Conservation (phyloP, 37 sponge, comb jelly and placozoan genomes). For the Oopsacas minuta region DNA sequence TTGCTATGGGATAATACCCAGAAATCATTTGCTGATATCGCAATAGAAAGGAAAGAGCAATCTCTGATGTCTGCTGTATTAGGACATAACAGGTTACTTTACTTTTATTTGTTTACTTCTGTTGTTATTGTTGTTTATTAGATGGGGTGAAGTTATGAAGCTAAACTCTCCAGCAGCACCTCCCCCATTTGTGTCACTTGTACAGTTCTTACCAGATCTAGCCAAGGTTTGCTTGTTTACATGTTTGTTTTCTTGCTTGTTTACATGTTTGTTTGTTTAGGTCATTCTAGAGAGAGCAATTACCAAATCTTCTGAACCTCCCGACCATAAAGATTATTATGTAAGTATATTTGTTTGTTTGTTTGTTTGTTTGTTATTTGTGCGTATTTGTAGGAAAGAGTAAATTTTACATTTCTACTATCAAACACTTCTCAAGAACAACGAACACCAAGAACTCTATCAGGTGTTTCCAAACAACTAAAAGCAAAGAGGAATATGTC, state of each 20-base stretch:
- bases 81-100: neutral
- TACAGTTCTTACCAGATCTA: neutral
- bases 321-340: neutral
- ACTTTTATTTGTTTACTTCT: neutral
- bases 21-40: neutral
- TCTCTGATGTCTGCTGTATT: neutral
- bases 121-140: neutral
- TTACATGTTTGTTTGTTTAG: neutral
- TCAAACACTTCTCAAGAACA: too few relatives aligned
- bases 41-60: neutral
- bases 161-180: neutral
- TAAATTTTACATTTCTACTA: neutral
- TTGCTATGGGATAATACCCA: neutral
- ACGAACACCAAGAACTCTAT: too few relatives aligned
- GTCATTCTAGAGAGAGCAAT: neutral
- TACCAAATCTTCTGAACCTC: neutral
- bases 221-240: neutral
- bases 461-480: too few relatives aligned
- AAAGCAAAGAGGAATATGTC: too few relatives aligned
- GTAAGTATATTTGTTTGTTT: neutral
- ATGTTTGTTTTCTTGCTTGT: neutral
- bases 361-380: neutral
- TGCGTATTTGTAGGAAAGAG: neutral
- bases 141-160: neutral
- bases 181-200: neutral